These are phyloP conservation scores for Cryptocephalus moraei DNA, from an alignment of 2,888 invertebrate species.

Conservation along the genomic window DNA sequence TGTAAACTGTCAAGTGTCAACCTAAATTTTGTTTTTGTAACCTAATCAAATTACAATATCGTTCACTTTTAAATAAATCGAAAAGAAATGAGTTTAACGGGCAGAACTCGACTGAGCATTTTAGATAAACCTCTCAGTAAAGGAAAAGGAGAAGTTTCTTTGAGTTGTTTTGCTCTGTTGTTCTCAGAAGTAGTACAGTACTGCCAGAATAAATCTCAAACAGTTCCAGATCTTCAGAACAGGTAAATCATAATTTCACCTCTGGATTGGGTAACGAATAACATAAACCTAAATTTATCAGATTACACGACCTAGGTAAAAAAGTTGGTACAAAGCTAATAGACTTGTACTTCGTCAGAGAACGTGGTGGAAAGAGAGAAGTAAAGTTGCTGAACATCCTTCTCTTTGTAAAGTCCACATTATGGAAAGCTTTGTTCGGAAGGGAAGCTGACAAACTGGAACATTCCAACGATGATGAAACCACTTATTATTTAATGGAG, in stretches of 20 bases:
- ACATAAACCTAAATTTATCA: conserved; percentile 32
- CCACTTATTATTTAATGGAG: conserved; percentile 96
- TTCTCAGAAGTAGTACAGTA: conserved; percentile 99
- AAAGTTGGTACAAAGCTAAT: conserved; percentile 90
- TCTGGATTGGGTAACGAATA: neutral
- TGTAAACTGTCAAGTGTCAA: neutral
- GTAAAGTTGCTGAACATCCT: conserved; percentile 90
- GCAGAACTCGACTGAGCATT: conserved; percentile 63
- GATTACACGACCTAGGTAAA: conserved; percentile 87
- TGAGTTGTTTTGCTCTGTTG: conserved; percentile 86
- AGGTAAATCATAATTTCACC: conserved; percentile 47
- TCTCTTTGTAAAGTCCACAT: conserved; percentile 86
- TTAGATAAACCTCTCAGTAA: conserved; percentile 85
- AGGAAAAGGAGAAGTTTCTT: conserved; percentile 85
- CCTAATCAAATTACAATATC: neutral
- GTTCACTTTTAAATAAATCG: neutral
- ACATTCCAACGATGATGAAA: conserved; percentile 96
- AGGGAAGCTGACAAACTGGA: conserved; percentile 98
- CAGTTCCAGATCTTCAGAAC: conserved; percentile 88
- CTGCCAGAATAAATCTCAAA: conserved; percentile 91
- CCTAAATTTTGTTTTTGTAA: neutral
- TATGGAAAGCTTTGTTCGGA: conserved; percentile 97
- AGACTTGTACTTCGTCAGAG: conserved; percentile 88
- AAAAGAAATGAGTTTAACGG: conserved; percentile 32
- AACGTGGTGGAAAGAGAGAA: conserved; percentile 89